Base-by-base conservation (phyloP, 2,888 invertebrate species). In the Steromphala cineraria region DNA sequence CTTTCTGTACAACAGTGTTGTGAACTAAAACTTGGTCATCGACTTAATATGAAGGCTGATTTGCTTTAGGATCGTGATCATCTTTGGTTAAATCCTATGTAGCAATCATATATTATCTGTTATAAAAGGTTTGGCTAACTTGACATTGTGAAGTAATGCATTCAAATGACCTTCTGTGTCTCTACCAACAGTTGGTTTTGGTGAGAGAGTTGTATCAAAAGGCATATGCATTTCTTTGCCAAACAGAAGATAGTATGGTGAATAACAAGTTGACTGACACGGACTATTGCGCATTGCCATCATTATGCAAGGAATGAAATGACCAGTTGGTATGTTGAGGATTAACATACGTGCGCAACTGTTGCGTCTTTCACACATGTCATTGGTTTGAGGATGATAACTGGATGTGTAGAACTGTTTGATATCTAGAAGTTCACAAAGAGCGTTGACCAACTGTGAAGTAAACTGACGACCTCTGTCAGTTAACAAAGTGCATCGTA, bases 381-480 rank as follows among this genome's bases (percentile, higher is more conserved):
- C 67, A 82, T 82, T 86, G 0, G 84, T 84, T 53, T 82, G 79
- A 24, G 86, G 83, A 24, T 86, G 86, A 76, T 85, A 87, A 21
- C 79, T 56, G 21, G 83, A 83, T 17, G 87, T 83, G 19, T 52
- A 78, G 40, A 77, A 80, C 17, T 78, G n/a, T n/a, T n/a, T n/a
- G n/a, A n/a, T n/a, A 19, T 85, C 79, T 71, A 86, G 83, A 13
- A 86, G 31, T 74, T 84, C 84, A 76, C 84, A 87, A 10, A 86
- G 21, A 19, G 84, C 84, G 24, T 52, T 78, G n/a, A 85, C 81
- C 21, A 84, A 40, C 36, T 84, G 81, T 3, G 83, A 82, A 19
- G 84, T 81, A 67, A 85, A 87, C 56, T 83, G 83, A 52, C 77
- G 40, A 36, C 85, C 85, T 82, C 86, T 77, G 71, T 86, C 87